Evolutionary conservation across 2,797 vertebrate species (phyloP).

Genomic region (Anas bernieri): DNA sequence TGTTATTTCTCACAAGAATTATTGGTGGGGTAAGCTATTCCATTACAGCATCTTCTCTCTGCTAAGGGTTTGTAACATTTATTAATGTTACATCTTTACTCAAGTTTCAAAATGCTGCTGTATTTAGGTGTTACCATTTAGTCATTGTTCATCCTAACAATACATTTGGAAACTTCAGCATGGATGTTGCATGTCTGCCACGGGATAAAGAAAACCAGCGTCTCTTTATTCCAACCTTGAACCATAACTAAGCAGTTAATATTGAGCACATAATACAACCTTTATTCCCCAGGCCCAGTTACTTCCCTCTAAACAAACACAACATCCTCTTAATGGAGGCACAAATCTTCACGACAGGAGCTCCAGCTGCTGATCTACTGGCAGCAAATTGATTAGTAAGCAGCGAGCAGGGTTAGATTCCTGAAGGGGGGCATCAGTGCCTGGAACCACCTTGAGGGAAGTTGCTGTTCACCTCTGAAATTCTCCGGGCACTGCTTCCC

Average conservation of each 20-base stretch:
- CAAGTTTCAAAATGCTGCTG: not conserved
- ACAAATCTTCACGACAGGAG: not conserved
- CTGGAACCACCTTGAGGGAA: not conserved
- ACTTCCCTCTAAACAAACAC: not conserved
- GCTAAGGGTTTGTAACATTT: not conserved
- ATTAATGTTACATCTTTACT: not conserved
- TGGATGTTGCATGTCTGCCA: not conserved
- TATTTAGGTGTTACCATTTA: not conserved
- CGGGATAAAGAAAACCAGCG: not conserved
- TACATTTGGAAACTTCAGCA: not conserved
- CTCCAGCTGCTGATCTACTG: not conserved
- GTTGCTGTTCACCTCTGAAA: not conserved
- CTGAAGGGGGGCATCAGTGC: not conserved
- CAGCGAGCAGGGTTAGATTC: not conserved
- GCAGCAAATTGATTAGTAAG: not conserved
- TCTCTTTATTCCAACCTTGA: not conserved
- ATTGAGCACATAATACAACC: fast-evolving
- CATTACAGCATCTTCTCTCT: not conserved
- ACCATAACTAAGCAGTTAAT: not conserved
- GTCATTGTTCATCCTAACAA: not conserved
- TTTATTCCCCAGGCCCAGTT: not conserved
- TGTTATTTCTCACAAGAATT: not conserved
- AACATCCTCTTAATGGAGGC: constrained; percentile 1
- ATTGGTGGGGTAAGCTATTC: not conserved
- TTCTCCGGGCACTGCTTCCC: not conserved